Conservation (phyloP, 2,797 vertebrate genomes). For the Danio jaintianensis region DNA sequence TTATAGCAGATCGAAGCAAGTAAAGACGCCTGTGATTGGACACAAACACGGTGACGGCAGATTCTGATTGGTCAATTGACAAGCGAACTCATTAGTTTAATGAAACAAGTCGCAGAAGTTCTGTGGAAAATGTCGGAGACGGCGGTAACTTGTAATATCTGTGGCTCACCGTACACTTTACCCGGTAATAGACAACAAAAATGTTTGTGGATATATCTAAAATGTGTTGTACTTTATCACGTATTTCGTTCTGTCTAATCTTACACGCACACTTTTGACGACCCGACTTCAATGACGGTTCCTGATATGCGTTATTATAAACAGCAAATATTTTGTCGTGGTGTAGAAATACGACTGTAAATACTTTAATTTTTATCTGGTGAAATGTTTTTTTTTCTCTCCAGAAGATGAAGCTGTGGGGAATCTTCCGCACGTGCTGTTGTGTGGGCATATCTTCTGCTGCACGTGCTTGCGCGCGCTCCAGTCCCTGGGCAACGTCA, state of each 20-base stretch:
- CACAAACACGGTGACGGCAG: background rate
- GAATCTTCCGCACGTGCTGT: slow-evolving; percentile 72
- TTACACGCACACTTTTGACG: background rate
- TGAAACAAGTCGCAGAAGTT: background rate
- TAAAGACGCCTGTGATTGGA: slow-evolving; percentile 22
- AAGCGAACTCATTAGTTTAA: background rate
- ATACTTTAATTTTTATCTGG: background rate
- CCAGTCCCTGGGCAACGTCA: slow-evolving; percentile 45
- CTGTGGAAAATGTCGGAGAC: slow-evolving; percentile 29
- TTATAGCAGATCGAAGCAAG: background rate
- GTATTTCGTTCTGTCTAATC: background rate
- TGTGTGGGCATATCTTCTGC: slow-evolving; percentile 78
- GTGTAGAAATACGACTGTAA: background rate
- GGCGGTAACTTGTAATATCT: slow-evolving; percentile 59
- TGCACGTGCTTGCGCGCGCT: slow-evolving; percentile 70
- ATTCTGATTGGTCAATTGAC: slow-evolving; percentile 21
- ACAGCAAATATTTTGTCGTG: background rate
- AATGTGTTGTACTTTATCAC: background rate
- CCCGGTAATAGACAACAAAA: slow-evolving; percentile 62
- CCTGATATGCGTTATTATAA: background rate
- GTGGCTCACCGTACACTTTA: slow-evolving; percentile 68
- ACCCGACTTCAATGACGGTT: background rate
- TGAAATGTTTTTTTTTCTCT: background rate
- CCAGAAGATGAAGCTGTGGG: slow-evolving; percentile 67
- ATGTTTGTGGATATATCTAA: background rate